Evolutionary conservation across 2,888 invertebrate species (phyloP).

Genomic region (Antheraea yamamai): DNA sequence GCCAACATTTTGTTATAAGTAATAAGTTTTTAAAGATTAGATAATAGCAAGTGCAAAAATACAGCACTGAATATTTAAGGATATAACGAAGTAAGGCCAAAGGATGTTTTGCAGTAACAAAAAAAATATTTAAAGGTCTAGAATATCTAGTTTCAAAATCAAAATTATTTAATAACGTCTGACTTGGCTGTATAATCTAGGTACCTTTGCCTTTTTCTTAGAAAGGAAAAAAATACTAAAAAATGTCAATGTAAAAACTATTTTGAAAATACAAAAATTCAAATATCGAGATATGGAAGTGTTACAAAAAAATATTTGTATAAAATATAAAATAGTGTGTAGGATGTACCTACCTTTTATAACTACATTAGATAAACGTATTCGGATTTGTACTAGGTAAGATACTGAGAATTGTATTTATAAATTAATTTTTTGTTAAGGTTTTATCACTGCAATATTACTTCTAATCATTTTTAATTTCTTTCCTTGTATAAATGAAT

Average conservation of each 20-base stretch:
- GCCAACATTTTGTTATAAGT: too few relatives aligned
- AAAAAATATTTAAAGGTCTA: too few relatives aligned
- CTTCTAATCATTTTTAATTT: background rate
- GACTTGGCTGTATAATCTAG: background rate
- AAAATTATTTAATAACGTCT: background rate
- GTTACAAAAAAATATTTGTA: background rate
- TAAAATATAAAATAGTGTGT: background rate
- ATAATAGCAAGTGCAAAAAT: too few relatives aligned
- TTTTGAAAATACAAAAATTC: background rate
- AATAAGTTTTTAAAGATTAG: too few relatives aligned
- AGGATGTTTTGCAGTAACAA: too few relatives aligned
- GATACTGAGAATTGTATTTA: background rate
- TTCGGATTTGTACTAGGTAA: background rate
- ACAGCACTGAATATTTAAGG: too few relatives aligned
- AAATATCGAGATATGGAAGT: too few relatives aligned
- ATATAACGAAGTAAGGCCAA: too few relatives aligned
- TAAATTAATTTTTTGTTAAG: background rate
- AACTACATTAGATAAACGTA: background rate
- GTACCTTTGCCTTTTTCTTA: background rate
- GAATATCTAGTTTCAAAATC: too few relatives aligned
- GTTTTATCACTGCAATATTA: constrained; percentile 4
- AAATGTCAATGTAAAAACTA: background rate
- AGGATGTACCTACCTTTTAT: background rate
- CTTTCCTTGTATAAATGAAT: background rate
- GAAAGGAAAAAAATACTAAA: background rate